Evolutionary conservation across 1,140 invertebrate species (phyloP).

Genomic region (Sipha flava): DNA sequence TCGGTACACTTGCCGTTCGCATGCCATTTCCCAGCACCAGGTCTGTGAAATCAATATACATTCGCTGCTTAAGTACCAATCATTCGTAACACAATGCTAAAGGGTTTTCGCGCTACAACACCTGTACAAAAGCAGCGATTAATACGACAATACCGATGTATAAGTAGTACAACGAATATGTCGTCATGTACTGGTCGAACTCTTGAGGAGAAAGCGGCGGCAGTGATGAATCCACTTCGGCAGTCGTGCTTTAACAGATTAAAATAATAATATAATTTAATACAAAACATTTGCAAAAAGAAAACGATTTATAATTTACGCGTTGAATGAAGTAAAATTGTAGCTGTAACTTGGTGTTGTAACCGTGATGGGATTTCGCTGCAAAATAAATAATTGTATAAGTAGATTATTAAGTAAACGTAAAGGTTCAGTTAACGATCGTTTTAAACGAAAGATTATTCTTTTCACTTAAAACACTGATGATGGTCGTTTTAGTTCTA

Average conservation of each 20-base stretch:
- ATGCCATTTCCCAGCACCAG: constrained; percentile 44
- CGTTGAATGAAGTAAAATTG: background rate
- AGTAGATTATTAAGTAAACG: too few relatives aligned
- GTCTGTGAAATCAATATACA: constrained; percentile 38
- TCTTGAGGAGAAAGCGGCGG: background rate
- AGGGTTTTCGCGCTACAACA: too few relatives aligned
- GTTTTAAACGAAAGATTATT: too few relatives aligned
- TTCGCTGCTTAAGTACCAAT: too few relatives aligned
- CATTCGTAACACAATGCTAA: too few relatives aligned
- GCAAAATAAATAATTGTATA: too few relatives aligned
- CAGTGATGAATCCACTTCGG: background rate
- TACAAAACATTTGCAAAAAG: background rate
- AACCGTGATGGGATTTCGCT: background rate
- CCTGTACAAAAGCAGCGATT: constrained; percentile 31
- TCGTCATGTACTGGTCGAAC: constrained; percentile 9
- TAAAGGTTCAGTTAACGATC: too few relatives aligned
- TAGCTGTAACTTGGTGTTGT: too few relatives aligned
- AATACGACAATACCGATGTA: constrained; percentile 35
- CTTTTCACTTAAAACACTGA: too few relatives aligned
- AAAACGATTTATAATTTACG: background rate
- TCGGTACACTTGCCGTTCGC: constrained; percentile 44
- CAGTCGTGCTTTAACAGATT: too few relatives aligned
- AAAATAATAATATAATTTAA: background rate
- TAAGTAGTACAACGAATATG: constrained; percentile 34
- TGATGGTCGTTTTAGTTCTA: too few relatives aligned